Percentiles rank a stretch among this genome's conserved stretches.
Evolutionary conservation across 2,113 vertebrate species (phyloP).

Genomic region (Pelusios castaneus): DNA sequence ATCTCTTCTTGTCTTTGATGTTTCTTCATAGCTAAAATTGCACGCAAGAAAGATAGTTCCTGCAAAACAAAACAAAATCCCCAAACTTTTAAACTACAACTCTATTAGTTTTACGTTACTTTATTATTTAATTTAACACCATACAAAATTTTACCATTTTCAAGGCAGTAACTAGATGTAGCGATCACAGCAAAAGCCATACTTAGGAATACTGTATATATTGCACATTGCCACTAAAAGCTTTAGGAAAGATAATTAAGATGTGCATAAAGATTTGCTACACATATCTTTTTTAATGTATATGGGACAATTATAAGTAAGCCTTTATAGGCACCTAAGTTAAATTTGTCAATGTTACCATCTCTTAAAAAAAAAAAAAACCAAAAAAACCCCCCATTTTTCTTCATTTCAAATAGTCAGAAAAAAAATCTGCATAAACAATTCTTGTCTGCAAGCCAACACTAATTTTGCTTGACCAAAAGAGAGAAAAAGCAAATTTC

Average conservation of each 20-base stretch:
- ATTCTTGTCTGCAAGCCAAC: not conserved
- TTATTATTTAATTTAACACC: not conserved
- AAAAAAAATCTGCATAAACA: not conserved
- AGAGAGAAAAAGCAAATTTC: not conserved
- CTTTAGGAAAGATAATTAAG: not conserved
- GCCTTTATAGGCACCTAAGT: not conserved
- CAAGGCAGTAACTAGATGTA: not conserved
- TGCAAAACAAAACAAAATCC: constrained; percentile 43
- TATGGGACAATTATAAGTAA: not conserved
- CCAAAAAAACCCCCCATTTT: not conserved
- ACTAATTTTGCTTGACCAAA: not conserved
- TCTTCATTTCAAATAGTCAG: not conserved
- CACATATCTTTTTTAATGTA: not conserved
- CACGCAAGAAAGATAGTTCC: constrained; percentile 90
- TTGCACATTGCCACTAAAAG: not conserved
- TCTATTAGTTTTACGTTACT: not conserved
- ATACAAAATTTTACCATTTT: not conserved
- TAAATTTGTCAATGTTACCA: not conserved
- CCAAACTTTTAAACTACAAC: not conserved
- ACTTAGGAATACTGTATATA: not conserved
- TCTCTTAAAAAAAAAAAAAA: not conserved
- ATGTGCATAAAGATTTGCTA: not conserved
- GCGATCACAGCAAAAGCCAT: not conserved
- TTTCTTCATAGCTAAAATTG: constrained; percentile 88
- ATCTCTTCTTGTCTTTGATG: constrained; percentile 84